Percentiles rank a stretch among this genome's conserved stretches.
Evolutionary conservation across 1,140 invertebrate genomes (phyloP).

Genomic region (Apis laboriosa): DNA sequence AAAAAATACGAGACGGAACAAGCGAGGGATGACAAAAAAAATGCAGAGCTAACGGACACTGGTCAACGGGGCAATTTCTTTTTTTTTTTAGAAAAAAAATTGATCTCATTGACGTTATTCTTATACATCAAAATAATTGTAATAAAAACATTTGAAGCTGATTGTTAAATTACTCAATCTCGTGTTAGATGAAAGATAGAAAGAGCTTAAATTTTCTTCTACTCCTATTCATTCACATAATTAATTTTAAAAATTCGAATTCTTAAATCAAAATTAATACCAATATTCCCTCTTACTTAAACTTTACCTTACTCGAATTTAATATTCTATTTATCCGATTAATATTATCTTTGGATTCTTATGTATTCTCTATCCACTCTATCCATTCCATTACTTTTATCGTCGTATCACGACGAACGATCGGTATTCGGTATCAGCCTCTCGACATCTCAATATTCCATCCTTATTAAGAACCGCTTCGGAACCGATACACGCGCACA

Average conservation of each 20-base stretch:
- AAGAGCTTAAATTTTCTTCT: no score
- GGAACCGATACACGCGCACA: neutral
- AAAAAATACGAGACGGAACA: neutral
- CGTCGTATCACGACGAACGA: neutral
- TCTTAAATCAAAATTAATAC: no score
- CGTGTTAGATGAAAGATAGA: no score
- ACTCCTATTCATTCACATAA: no score
- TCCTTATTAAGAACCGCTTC: neutral
- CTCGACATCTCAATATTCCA: neutral
- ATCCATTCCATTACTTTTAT: neutral
- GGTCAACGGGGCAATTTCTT: neutral
- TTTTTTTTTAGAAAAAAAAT: slow-evolving; percentile 9
- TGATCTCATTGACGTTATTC: neutral
- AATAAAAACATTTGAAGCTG: no score
- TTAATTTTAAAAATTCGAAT: no score
- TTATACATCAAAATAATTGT: no score
- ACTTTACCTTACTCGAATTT: neutral
- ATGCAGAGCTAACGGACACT: neutral
- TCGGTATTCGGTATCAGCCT: neutral
- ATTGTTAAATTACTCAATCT: no score
- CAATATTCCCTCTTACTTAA: no score
- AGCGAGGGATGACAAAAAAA: slow-evolving; percentile 24
- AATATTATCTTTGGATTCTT: no score
- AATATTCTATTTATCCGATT: neutral
- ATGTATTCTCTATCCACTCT: no score